Percentiles rank a stretch among this genome's conserved stretches.
Conservation (phyloP, 2,797 vertebrate species). For the Falco rusticolus region DNA sequence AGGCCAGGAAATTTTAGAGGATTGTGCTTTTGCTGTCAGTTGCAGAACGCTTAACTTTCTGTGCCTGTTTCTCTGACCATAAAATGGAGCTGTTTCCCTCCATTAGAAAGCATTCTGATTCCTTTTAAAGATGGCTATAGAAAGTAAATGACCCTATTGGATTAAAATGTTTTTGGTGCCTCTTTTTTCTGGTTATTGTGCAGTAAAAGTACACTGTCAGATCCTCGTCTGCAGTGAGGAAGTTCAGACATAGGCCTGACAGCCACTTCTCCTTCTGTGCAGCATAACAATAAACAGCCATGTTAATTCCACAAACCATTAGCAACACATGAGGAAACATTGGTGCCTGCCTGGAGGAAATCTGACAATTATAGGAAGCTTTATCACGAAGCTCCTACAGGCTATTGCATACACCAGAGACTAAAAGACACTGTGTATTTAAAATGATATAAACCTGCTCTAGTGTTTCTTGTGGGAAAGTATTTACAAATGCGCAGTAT, state of each 20-base stretch:
- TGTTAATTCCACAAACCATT: conserved; percentile 62
- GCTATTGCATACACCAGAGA: conserved; percentile 39
- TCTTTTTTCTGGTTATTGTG: conserved; percentile 30
- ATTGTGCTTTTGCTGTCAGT: neutral
- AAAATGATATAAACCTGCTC: conserved; percentile 58
- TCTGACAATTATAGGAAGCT: conserved; percentile 67
- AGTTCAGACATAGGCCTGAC: conserved; percentile 13
- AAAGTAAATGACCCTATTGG: conserved; percentile 24
- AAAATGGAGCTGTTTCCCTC: conserved; percentile 21
- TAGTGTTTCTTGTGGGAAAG: conserved; percentile 33
- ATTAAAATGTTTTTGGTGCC: neutral
- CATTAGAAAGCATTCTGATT: neutral
- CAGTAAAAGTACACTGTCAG: neutral
- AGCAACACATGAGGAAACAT: conserved; percentile 66
- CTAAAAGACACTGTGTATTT: conserved; percentile 30
- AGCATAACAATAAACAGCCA: conserved; percentile 56
- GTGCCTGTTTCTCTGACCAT: neutral
- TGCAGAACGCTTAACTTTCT: neutral
- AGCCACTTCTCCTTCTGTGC: conserved; percentile 47
- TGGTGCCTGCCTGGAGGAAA: conserved; percentile 68
- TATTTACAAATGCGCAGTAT: neutral
- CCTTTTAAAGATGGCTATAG: conserved; percentile 13
- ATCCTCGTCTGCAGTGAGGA: conserved; percentile 44
- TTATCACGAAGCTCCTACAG: conserved; percentile 63
- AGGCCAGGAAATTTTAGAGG: conserved; percentile 1